phyloP scores from a whole-genome alignment of 2,113 vertebrate species.

The Chaetorhynchus papuensis region DNA sequence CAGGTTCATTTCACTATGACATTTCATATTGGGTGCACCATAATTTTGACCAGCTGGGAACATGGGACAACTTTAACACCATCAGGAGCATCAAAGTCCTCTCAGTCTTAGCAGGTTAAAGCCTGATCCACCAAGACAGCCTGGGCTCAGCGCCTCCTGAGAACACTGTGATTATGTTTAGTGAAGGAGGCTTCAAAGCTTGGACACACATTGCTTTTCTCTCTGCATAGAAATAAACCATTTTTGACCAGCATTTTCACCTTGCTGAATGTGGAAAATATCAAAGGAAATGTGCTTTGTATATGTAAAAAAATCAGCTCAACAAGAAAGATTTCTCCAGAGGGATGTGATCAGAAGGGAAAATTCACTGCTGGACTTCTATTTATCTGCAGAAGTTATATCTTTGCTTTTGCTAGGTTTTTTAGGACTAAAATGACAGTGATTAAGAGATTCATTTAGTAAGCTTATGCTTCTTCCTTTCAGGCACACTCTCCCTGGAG shows the following conservation, averaged over 20 bases:
- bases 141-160: neutral
- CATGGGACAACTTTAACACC: neutral
- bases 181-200: neutral
- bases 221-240: neutral
- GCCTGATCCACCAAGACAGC: too few relatives aligned
- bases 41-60: neutral
- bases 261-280: neutral
- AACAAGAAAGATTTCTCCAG: neutral
- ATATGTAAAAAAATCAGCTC: neutral
- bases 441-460: conserved; percentile 21
- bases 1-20: neutral
- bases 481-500: neutral
- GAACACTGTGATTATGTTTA: neutral
- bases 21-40: neutral
- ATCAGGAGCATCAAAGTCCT: neutral
- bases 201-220: neutral
- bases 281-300: neutral
- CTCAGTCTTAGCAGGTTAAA: neutral
- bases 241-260: neutral
- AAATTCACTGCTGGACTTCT: neutral
- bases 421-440: neutral
- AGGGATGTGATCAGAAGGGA: neutral
- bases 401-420: neutral
- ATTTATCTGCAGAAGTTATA: neutral
- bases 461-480: neutral